Evolutionary conservation across 2,888 invertebrate genomes (phyloP).

Genomic region (Hylaea fasciaria): DNA sequence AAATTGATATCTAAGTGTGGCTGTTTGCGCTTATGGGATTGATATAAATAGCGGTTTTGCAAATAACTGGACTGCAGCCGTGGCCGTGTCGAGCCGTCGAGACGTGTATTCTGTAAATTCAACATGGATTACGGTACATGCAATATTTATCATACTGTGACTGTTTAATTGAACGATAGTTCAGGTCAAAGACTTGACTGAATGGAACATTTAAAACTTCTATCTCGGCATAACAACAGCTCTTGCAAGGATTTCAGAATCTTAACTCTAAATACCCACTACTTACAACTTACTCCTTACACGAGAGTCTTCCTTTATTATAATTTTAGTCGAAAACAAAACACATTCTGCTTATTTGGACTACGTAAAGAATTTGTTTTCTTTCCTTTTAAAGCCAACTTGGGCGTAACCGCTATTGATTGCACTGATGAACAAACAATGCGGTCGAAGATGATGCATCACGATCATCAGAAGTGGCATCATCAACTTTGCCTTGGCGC

Average conservation of each 20-base stretch:
- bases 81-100: slow-evolving; percentile 63
- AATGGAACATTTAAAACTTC: too few relatives aligned
- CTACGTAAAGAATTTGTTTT: too few relatives aligned
- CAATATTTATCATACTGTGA: slow-evolving; percentile 26
- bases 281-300: too few relatives aligned
- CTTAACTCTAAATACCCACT: too few relatives aligned
- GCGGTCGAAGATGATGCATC: background rate
- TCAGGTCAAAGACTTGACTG: background rate
- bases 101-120: slow-evolving; percentile 59
- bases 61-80: slow-evolving; percentile 78
- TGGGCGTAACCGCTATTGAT: too few relatives aligned
- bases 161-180: slow-evolving; percentile 7
- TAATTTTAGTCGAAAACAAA: too few relatives aligned
- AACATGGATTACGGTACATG: slow-evolving; percentile 53
- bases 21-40: slow-evolving; percentile 72
- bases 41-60: slow-evolving; percentile 81
- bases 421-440: background rate
- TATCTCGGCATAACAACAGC: too few relatives aligned
- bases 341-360: too few relatives aligned
- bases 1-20: slow-evolving; percentile 52
- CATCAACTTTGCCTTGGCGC: slow-evolving; percentile 5
- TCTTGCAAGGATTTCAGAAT: too few relatives aligned
- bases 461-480: background rate
- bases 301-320: too few relatives aligned
- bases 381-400: too few relatives aligned